Percentiles rank a stretch among this genome's conserved stretches.
These are phyloP conservation scores for Phyllotreta cruciferae DNA, from an alignment of 2,888 invertebrate species.

Conservation along the genomic window DNA sequence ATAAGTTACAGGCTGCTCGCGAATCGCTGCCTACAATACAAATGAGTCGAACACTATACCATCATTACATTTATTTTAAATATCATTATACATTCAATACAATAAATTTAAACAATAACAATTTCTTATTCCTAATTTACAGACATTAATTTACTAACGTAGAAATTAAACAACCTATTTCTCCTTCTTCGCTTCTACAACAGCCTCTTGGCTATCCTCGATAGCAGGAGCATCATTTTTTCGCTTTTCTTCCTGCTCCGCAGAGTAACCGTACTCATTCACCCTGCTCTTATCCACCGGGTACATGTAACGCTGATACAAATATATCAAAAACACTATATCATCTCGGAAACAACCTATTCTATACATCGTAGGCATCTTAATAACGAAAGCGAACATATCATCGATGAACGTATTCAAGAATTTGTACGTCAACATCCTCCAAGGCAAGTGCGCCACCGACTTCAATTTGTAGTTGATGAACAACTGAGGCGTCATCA, in stretches of 20 bases:
- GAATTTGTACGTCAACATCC: conserved; percentile 99
- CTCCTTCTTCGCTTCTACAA: conserved; percentile 16
- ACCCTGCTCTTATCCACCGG: conserved; percentile 93
- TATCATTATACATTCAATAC: conserved; percentile 20
- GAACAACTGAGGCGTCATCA: conserved; percentile 99
- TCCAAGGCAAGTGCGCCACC: conserved; percentile 98
- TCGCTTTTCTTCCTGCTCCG: conserved; percentile 64
- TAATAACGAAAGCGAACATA: conserved; percentile 99
- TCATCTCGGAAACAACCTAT: conserved; percentile 98
- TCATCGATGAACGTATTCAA: conserved; percentile 99
- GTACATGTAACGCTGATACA: conserved; percentile 99
- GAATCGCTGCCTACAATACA: too few relatives aligned
- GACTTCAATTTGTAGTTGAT: conserved; percentile 99
- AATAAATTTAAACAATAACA: conserved; percentile 29
- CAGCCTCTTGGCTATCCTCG: conserved; percentile 37
- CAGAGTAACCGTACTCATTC: conserved; percentile 98
- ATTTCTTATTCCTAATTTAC: conserved; percentile 12
- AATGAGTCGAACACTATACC: too few relatives aligned
- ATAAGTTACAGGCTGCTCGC: too few relatives aligned
- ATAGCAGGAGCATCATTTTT: conserved; percentile 34
- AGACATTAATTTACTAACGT: conserved; percentile 13
- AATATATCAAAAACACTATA: conserved; percentile 97
- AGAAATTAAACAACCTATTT: conserved; percentile 21
- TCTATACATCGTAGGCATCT: conserved; percentile 99
- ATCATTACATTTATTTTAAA: conserved; percentile 23